Evolutionary conservation across 2,888 invertebrate species (phyloP).

Genomic region (Hanleya hanleyi): DNA sequence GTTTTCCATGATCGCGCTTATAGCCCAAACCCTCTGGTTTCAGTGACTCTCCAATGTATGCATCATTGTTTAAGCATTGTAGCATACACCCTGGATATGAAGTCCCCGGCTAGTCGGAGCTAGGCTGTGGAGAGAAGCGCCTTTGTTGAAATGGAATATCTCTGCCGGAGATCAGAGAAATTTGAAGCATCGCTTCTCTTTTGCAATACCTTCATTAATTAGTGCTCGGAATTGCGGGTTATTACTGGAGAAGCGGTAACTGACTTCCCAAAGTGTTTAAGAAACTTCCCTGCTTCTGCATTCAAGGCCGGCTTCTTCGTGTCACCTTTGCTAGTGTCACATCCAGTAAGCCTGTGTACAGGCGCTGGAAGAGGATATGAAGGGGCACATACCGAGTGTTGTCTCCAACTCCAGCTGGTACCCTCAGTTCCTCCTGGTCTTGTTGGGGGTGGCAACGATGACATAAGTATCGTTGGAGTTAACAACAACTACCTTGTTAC

Average conservation of each 20-base stretch:
- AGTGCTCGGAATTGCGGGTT: neutral
- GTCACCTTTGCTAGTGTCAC: slow-evolving; percentile 15
- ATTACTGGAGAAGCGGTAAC: neutral
- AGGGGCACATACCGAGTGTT: slow-evolving; percentile 6
- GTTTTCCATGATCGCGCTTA: no score
- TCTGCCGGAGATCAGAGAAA: no score
- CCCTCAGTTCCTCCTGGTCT: slow-evolving; percentile 9
- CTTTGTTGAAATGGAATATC: no score
- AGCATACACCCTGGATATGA: slow-evolving; percentile 9
- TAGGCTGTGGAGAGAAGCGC: neutral
- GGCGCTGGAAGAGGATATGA: slow-evolving; percentile 5
- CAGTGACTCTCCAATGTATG: slow-evolving; percentile 7
- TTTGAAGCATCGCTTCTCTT: neutral
- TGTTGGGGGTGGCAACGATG: slow-evolving; percentile 5
- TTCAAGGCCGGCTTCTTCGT: slow-evolving; percentile 12
- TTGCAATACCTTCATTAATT: slow-evolving; percentile 9
- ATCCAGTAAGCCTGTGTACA: slow-evolving; percentile 15
- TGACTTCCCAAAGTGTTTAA: slow-evolving; percentile 4
- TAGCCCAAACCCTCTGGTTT: neutral
- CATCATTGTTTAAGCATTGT: slow-evolving; percentile 5
- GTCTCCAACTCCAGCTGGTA: slow-evolving; percentile 16
- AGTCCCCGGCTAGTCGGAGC: neutral
- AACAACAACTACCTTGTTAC: slow-evolving; percentile 13
- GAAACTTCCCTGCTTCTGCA: slow-evolving; percentile 12
- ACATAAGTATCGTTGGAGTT: slow-evolving; percentile 12